Percentiles rank a stretch among this genome's conserved stretches.
These are phyloP conservation scores for Eutolmus rufibarbis DNA, from an alignment of 2,888 invertebrate genomes.

Conservation along the genomic window DNA sequence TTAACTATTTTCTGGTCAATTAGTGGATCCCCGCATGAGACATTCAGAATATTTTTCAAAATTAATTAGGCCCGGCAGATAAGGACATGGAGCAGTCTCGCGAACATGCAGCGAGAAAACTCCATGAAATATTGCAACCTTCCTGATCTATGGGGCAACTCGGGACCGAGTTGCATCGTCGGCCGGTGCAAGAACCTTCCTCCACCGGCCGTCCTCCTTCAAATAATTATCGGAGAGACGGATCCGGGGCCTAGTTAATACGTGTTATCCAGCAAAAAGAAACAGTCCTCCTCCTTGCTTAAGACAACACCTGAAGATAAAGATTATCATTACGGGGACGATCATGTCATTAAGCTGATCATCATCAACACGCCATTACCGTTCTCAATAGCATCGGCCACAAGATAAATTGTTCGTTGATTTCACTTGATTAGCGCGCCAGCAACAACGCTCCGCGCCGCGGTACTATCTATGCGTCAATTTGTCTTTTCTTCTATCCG, in stretches of 20 bases:
- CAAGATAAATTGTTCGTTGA: slow-evolving; percentile 46
- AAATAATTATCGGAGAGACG: slow-evolving; percentile 9
- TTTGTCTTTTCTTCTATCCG: slow-evolving; percentile 43
- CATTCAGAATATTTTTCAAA: background rate
- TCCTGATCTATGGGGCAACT: background rate
- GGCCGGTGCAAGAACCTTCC: background rate
- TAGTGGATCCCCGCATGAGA: background rate
- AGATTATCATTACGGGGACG: slow-evolving; percentile 43
- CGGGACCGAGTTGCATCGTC: background rate
- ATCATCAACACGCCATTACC: slow-evolving; percentile 33
- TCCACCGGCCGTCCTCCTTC: background rate
- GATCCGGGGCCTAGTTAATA: slow-evolving; percentile 14
- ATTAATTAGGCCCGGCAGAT: background rate
- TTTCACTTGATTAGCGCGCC: slow-evolving; percentile 46
- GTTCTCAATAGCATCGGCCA: slow-evolving; percentile 26
- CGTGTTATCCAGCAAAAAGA: background rate
- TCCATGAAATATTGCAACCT: slow-evolving; percentile 9
- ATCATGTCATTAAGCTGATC: slow-evolving; percentile 45
- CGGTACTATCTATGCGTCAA: slow-evolving; percentile 43
- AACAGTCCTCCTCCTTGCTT: background rate
- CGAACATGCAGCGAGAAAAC: background rate
- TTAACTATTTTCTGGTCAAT: background rate
- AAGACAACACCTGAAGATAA: slow-evolving; percentile 41
- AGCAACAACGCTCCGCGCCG: background rate
- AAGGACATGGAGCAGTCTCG: background rate